Evolutionary conservation across 2,888 invertebrate genomes (phyloP).

Genomic region (Erpobdella octoculata): DNA sequence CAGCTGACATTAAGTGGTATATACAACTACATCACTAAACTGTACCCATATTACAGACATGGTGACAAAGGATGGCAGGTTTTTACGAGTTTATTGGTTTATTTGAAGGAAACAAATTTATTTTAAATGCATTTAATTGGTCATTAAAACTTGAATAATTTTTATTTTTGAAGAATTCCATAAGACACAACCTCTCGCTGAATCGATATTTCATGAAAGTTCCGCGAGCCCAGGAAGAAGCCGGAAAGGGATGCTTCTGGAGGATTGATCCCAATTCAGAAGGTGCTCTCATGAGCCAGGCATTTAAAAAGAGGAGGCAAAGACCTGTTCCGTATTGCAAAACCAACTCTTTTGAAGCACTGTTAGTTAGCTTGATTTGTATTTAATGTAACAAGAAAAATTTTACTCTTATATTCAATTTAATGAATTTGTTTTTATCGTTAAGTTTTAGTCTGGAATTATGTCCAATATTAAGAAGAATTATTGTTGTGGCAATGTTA

Average conservation of each 20-base stretch:
- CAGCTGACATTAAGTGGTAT: slow-evolving; percentile 93
- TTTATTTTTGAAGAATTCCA: slow-evolving; percentile 57
- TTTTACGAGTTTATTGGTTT: slow-evolving; percentile 29
- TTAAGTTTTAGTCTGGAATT: neutral
- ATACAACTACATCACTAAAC: slow-evolving; percentile 94
- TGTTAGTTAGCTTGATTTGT: neutral
- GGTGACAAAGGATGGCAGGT: slow-evolving; percentile 97
- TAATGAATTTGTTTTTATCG: neutral
- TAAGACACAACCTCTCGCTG: slow-evolving; percentile 61
- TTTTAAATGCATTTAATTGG: neutral
- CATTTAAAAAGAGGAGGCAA: slow-evolving; percentile 82
- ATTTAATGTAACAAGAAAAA: neutral
- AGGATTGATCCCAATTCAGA: slow-evolving; percentile 93
- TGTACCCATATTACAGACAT: slow-evolving; percentile 94
- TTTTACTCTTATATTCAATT: neutral
- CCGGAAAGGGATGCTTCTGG: slow-evolving; percentile 98
- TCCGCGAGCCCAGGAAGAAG: slow-evolving; percentile 93
- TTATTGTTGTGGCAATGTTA: too few relatives aligned
- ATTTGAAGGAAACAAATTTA: neutral
- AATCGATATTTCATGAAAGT: slow-evolving; percentile 70
- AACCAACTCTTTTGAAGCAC: slow-evolving; percentile 36
- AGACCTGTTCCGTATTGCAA: slow-evolving; percentile 69
- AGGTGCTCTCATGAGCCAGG: slow-evolving; percentile 87
- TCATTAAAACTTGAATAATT: neutral
- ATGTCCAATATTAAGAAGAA: too few relatives aligned